These are phyloP conservation scores for Hyles euphorbiae DNA, from an alignment of 1,140 invertebrate genomes.

Conservation along the genomic window DNA sequence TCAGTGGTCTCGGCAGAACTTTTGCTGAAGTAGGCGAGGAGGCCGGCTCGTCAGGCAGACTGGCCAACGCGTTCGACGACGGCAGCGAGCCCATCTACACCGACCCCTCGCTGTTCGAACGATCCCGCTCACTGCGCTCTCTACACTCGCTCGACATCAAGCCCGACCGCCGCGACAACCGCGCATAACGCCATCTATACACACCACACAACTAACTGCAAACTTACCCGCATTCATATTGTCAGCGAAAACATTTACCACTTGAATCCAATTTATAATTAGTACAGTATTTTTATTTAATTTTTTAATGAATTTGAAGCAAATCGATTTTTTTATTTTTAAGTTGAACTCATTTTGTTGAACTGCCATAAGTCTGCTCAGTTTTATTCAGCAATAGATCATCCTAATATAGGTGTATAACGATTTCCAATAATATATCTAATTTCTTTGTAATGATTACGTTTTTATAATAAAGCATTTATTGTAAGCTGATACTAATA, in stretches of 20 bases:
- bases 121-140: constrained; percentile 80
- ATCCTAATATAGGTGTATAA: too few species aligned
- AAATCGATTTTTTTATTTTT: too few species aligned
- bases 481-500: constrained; percentile 62
- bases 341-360: constrained; percentile 7
- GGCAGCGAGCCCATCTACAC: constrained; percentile 95
- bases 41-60: constrained; percentile 57
- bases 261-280: too few species aligned
- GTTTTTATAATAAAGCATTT: constrained; percentile 29
- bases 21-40: constrained; percentile 60
- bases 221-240: constrained; percentile 12
- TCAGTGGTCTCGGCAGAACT: constrained; percentile 69
- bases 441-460: too few species aligned
- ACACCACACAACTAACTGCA: background rate
- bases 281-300: too few species aligned
- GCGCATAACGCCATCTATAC: constrained; percentile 27
- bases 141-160: constrained; percentile 67
- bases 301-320: too few species aligned
- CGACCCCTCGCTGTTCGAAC: constrained; percentile 92
- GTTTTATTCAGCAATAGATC: constrained; percentile 3
- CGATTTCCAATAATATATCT: too few species aligned
- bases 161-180: constrained; percentile 57
- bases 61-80: constrained; percentile 80
- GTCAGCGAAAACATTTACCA: too few species aligned
- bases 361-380: constrained; percentile 38